phyloP scores from a whole-genome alignment of 2,888 invertebrate genomes.

The Oscheius sp. region DNA sequence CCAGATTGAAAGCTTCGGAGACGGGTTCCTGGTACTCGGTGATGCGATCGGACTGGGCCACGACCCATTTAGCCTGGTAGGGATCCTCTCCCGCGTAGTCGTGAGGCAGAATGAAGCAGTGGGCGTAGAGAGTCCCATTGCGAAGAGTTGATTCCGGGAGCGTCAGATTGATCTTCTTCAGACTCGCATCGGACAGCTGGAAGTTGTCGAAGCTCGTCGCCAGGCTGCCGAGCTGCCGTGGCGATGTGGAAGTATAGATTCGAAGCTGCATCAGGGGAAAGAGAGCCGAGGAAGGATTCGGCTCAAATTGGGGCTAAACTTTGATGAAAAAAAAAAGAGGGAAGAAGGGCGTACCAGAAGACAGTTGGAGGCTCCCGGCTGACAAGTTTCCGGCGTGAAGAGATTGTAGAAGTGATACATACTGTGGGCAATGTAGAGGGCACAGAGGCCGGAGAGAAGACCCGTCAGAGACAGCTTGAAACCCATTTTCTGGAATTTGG shows the following conservation, averaged over 20 bases:
- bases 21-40: constrained; percentile 71
- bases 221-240: constrained; percentile 43
- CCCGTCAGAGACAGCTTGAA: constrained; percentile 49
- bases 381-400: constrained; percentile 72
- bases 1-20: constrained; percentile 66
- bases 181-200: constrained; percentile 42
- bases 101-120: constrained; percentile 80
- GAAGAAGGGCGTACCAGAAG: constrained; percentile 41
- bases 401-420: constrained; percentile 76
- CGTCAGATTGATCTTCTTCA: constrained; percentile 76
- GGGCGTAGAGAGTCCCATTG: constrained; percentile 87
- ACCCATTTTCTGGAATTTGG: constrained; percentile 39
- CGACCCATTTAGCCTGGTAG: constrained; percentile 52
- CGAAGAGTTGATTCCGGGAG: constrained; percentile 83
- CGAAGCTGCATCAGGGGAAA: constrained; percentile 62
- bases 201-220: constrained; percentile 43
- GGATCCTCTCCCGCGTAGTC: constrained; percentile 51
- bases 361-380: constrained; percentile 36
- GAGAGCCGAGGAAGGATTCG: constrained; percentile 41
- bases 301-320: constrained; percentile 46
- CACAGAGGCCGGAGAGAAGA: constrained; percentile 74
- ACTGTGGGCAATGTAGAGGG: constrained; percentile 76
- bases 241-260: constrained; percentile 53
- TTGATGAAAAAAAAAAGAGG: background rate
- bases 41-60: constrained; percentile 48